These are phyloP conservation scores for Agriopis aurantiaria DNA, from an alignment of 2,888 invertebrate genomes.

Conservation along the genomic window DNA sequence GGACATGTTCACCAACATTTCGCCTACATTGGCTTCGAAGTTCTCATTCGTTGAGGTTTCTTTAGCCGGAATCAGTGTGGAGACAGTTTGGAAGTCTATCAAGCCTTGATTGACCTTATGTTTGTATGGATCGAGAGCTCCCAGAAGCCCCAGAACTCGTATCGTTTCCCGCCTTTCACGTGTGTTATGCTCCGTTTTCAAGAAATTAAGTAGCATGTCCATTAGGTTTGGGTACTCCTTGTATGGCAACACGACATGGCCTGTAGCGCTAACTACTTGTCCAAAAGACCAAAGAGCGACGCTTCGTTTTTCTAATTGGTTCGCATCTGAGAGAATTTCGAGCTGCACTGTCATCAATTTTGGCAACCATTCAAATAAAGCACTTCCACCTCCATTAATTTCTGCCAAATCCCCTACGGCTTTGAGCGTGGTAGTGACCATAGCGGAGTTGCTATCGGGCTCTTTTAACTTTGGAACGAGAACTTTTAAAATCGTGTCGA, in stretches of 20 bases:
- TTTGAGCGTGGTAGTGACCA: conserved; percentile 95
- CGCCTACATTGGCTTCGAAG: conserved; percentile 90
- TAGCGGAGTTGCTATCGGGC: conserved; percentile 95
- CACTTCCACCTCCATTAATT: conserved; percentile 93
- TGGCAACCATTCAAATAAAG: conserved; percentile 95
- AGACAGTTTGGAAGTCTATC: conserved; percentile 94
- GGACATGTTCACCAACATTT: conserved; percentile 97
- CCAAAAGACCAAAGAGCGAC: conserved; percentile 98
- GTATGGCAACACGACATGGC: conserved; percentile 98
- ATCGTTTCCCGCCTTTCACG: conserved; percentile 96
- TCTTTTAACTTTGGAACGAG: conserved; percentile 96
- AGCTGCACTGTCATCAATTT: conserved; percentile 95
- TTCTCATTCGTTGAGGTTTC: conserved; percentile 88
- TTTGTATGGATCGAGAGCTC: conserved; percentile 99
- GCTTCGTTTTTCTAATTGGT: conserved; percentile 96
- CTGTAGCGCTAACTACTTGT: conserved; percentile 97
- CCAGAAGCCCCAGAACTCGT: conserved; percentile 96
- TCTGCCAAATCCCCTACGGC: conserved; percentile 98
- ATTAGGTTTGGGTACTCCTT: conserved; percentile 96
- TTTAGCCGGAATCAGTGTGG: conserved; percentile 92
- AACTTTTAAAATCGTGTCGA: conserved; percentile 96
- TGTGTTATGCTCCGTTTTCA: conserved; percentile 97
- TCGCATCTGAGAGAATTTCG: conserved; percentile 97
- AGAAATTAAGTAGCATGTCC: conserved; percentile 95
- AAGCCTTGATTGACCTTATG: conserved; percentile 98